Base-by-base conservation (phyloP, 2,888 invertebrate genomes). In the Linyphia triangularis region DNA sequence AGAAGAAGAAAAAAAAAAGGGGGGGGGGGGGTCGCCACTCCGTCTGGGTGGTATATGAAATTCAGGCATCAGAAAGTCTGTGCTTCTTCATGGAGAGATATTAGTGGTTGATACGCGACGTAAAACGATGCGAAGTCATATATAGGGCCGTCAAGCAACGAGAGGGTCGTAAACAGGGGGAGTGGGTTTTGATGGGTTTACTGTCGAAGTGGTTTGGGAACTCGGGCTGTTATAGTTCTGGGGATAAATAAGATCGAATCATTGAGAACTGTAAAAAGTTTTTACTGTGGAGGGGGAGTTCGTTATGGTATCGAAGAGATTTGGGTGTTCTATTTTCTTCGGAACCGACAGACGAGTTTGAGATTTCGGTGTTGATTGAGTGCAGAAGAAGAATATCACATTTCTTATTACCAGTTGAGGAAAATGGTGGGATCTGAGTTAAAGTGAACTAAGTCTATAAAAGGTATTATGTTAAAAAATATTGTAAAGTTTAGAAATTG, bases 91-190 rank as follows among this genome's bases (percentile, higher is more conserved):
- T 72, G 19, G 78, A 69, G 78, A 69, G 77, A 78, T 85, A 85
- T 85, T 79, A 85, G 85, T 61, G 70, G 78, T 77, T 77, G 85
- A 77, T 77, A 69, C 61, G 63, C 30, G 78, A 78, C 78, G 78
- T 43, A 72, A 85, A 77, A 78, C 63, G 77, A 61, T 72, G 61
- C 61, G 63, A 37, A 43, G 70, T 78, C 78, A 72, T n/a, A 51
- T 67, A 28, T 30, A 40, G 61, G 43, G 72, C 69, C 77, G 69
- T 75, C 65, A 78, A 51, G 59, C 28, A 37, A 37, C 40, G 70
- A 82, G 65, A 16, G 51, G 63, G 63, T 78, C 13, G 51, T 4
- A 33, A 9, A 9, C 5, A 9, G 33, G 33, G 9, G 33, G 57
- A 63, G 59, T 81, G 81, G 57, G 33, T 28, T 70, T 85, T 85